Base-by-base conservation (phyloP, 1,140 invertebrate genomes). In the Drosophila chauvacae region DNA sequence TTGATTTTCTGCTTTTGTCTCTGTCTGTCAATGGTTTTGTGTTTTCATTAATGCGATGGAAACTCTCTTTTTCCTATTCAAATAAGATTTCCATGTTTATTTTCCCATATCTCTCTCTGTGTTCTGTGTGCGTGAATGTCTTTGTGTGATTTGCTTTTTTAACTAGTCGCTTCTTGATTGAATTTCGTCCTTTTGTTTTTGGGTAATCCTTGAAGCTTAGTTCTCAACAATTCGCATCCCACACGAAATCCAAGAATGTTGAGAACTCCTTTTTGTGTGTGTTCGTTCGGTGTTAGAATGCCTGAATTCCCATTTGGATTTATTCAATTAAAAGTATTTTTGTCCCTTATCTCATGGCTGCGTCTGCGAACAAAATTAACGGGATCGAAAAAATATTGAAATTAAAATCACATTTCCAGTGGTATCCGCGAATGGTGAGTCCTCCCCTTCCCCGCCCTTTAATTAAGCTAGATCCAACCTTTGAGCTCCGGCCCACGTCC, bases 351-450 rank as follows among this genome's bases (percentile, higher is more conserved):
- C 41, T 13, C 41, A 41, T 39, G 47, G 66, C 72, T 77, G 62
- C 56, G 74, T 60, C 73, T 77, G 41, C 63, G 41, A 73, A 72
- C 70, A 51, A 72, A 73, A 41, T 73, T 60, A 72, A 73, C 37
- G 70, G 70, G 33, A 51, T 72, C 55, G 33, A 73, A 73, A 73
- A 72, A 42, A 41, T 51, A 72, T 26, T 57, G 33, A 62, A 77
- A 79, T 72, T 72, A 55, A 47, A 53, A 77, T 77, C 58, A 39
- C 44, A 57, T 62, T 68, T 60, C 45, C 75, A 92, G 91, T 92
- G 91, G 91, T 92, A 92, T 91, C 91, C 91, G 72, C 91, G 91
- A 63, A 92, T 92, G 91, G 91, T 92, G 80, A 92, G 91, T 92
- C 30, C 42, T 30, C 26, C 23, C 41, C 33, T 28, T 33, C 37